Percentiles rank a stretch among this genome's conserved stretches.
Evolutionary conservation across 2,113 vertebrate genomes (phyloP).

Genomic region (Poecilia latipinna): DNA sequence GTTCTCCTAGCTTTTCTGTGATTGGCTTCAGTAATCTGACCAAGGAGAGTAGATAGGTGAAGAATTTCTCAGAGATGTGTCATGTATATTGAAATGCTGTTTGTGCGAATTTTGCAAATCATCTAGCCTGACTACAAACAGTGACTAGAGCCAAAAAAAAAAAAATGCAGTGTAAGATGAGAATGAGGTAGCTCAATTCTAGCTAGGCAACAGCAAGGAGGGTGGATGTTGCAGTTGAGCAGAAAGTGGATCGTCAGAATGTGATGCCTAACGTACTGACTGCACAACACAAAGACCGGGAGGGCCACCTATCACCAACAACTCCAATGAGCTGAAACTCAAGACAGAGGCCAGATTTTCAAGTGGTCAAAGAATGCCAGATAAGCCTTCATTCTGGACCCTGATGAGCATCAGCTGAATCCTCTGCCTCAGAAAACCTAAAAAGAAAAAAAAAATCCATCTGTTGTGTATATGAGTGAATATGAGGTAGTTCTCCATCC

Average conservation of each 20-base stretch:
- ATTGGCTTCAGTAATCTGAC: neutral
- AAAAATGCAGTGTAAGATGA: neutral
- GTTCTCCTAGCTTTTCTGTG: neutral
- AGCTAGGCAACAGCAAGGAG: constrained; percentile 11
- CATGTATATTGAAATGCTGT: neutral
- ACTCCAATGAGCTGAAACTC: constrained; percentile 14
- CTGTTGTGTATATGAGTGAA: constrained; percentile 45
- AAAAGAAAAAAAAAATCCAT: neutral
- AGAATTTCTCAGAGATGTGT: neutral
- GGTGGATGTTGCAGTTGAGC: constrained; percentile 21
- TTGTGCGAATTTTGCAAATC: constrained; percentile 10
- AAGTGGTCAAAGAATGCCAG: constrained; percentile 7
- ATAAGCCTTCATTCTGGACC: neutral
- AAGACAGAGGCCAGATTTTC: neutral
- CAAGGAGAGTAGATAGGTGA: neutral
- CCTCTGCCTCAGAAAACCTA: constrained; percentile 2
- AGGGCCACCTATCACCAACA: constrained; percentile 7
- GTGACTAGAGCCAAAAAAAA: neutral
- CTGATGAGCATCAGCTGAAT: constrained; percentile 24
- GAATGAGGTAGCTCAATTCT: constrained; percentile 23
- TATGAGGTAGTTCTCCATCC: constrained; percentile 9
- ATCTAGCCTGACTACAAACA: neutral
- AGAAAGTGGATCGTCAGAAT: neutral
- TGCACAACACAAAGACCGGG: constrained; percentile 27
- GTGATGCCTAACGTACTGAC: constrained; percentile 1